Evolutionary conservation across 2,888 invertebrate genomes (phyloP).

Genomic region (Stenodema calcarata): DNA sequence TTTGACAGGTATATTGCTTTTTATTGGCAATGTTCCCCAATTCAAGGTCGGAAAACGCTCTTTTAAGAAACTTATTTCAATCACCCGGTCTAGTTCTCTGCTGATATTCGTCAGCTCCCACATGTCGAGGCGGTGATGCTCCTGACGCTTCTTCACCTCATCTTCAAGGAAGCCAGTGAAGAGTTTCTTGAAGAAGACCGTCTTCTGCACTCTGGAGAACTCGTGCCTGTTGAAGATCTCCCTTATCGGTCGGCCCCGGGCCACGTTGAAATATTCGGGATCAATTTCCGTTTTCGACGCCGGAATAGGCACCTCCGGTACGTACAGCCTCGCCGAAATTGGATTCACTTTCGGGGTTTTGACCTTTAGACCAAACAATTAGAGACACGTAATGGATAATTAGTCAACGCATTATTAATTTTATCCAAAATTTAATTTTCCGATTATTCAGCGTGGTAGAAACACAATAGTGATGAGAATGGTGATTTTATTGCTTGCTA

Average conservation of each 20-base stretch:
- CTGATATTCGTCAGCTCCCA: slow-evolving; percentile 32
- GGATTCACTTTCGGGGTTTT: neutral
- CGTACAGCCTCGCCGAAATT: slow-evolving; percentile 22
- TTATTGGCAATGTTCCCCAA: too few species aligned
- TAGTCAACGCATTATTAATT: too few species aligned
- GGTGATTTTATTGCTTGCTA: too few species aligned
- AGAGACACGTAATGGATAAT: too few species aligned
- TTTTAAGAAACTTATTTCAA: too few species aligned
- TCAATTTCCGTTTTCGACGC: slow-evolving; percentile 28
- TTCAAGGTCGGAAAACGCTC: too few species aligned
- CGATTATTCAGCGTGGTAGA: too few species aligned
- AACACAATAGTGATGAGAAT: too few species aligned
- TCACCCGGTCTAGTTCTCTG: slow-evolving; percentile 22
- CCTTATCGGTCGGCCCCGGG: slow-evolving; percentile 32
- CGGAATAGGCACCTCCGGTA: slow-evolving; percentile 26
- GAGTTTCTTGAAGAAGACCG: slow-evolving; percentile 35
- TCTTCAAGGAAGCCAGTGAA: slow-evolving; percentile 40
- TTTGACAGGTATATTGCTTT: too few species aligned
- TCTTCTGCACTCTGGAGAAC: neutral
- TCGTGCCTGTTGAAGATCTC: slow-evolving; percentile 36
- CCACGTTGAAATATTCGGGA: slow-evolving; percentile 32
- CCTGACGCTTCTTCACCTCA: slow-evolving; percentile 28
- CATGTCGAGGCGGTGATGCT: slow-evolving; percentile 30
- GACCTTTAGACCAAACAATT: too few species aligned
- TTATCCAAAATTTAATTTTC: too few species aligned